phyloP scores from a whole-genome alignment of 2,797 vertebrate species.

The Esox masquinongy region DNA sequence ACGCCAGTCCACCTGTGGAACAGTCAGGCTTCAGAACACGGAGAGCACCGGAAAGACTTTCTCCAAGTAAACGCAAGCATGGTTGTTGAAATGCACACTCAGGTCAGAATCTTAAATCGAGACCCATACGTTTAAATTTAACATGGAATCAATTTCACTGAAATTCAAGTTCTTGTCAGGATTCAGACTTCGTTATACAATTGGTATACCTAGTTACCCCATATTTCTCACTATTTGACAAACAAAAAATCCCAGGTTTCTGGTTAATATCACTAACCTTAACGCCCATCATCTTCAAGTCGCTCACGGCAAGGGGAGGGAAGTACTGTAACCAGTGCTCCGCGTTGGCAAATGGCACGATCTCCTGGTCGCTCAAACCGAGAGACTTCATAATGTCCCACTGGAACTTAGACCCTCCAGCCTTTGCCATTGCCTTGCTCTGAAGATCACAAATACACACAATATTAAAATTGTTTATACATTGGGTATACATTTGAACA shows the following conservation, averaged over 20 bases:
- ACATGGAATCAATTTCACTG: background rate
- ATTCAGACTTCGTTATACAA: too few species aligned
- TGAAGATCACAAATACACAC: constrained; percentile 48
- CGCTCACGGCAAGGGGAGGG: constrained; percentile 88
- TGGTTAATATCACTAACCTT: constrained; percentile 77
- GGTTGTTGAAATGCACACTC: background rate
- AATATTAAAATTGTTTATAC: background rate
- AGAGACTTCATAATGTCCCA: constrained; percentile 96
- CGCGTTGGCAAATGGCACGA: constrained; percentile 85
- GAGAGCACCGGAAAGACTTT: background rate
- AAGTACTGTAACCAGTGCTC: constrained; percentile 97
- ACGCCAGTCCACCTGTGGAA: constrained; percentile 90
- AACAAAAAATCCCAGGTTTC: too few species aligned
- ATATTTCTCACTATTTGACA: too few species aligned
- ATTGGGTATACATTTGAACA: background rate
- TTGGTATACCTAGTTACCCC: too few species aligned
- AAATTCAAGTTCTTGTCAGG: too few species aligned
- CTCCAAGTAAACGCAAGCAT: background rate
- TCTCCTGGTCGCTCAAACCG: constrained; percentile 87
- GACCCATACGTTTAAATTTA: background rate
- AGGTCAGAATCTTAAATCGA: background rate
- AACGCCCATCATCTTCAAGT: constrained; percentile 91
- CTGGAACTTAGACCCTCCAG: constrained; percentile 87
- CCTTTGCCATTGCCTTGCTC: constrained; percentile 95
- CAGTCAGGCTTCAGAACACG: background rate